phyloP scores from a whole-genome alignment of 2,797 vertebrate genomes.

The Pangasius mekongensis region DNA sequence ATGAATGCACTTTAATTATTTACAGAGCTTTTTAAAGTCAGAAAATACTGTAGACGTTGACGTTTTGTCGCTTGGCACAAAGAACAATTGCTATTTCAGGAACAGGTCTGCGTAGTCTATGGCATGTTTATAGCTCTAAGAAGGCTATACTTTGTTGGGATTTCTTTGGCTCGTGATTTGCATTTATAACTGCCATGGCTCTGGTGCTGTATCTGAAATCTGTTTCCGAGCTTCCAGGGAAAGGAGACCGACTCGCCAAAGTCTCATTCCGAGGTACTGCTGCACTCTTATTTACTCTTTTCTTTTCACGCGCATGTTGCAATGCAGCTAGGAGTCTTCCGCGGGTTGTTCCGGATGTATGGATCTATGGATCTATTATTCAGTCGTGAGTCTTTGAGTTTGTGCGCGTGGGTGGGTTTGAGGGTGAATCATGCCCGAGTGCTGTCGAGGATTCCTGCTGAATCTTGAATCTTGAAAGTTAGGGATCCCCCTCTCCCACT shows the following conservation, averaged over 20 bases:
- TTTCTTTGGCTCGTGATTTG: not conserved
- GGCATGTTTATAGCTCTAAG: constrained; percentile 23
- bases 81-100: constrained; percentile 47
- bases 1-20: constrained; percentile 61
- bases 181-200: constrained; percentile 74
- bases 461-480: too few species aligned
- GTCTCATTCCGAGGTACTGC: constrained; percentile 89
- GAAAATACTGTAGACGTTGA: constrained; percentile 47
- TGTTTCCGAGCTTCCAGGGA: constrained; percentile 85
- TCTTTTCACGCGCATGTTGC: not conserved
- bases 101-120: constrained; percentile 37
- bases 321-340: not conserved
- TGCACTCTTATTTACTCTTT: not conserved
- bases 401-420: not conserved
- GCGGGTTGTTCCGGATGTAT: too few species aligned
- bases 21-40: constrained; percentile 32
- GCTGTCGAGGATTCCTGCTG: constrained; percentile 8
- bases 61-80: constrained; percentile 35
- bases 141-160: not conserved
- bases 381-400: not conserved
- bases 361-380: too few species aligned
- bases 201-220: constrained; percentile 86
- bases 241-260: constrained; percentile 89
- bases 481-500: not conserved
- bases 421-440: not conserved